These are phyloP conservation scores for Sitophilus oryzae DNA, from an alignment of 1,140 invertebrate species.

Conservation along the genomic window DNA sequence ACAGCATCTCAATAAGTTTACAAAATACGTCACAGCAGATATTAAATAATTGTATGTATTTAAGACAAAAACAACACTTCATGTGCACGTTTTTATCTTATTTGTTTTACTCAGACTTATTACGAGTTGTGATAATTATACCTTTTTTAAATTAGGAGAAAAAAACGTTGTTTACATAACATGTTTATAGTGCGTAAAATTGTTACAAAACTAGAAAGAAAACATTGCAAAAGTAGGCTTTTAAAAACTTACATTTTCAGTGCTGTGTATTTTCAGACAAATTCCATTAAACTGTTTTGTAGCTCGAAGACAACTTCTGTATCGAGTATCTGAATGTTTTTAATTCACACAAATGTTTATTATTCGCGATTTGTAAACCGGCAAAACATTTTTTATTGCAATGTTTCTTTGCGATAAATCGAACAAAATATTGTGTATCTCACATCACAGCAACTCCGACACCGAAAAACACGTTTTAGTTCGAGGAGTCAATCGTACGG, in stretches of 20 bases:
- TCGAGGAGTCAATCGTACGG: neutral
- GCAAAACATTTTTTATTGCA: constrained; percentile 5
- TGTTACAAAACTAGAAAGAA: neutral
- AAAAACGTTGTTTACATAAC: neutral
- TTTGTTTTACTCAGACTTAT: neutral
- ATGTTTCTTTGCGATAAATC: neutral
- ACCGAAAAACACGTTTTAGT: neutral
- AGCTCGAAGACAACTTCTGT: constrained; percentile 5
- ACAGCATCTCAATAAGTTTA: neutral
- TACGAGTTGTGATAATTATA: neutral
- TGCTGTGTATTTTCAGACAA: constrained; percentile 15
- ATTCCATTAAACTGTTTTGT: constrained; percentile 16
- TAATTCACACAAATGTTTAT: neutral
- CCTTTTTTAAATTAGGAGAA: neutral
- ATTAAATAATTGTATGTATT: neutral
- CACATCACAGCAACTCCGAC: constrained; percentile 5
- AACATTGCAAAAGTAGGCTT: neutral
- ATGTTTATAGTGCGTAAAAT: neutral
- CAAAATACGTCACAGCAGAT: neutral
- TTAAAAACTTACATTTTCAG: constrained; percentile 16
- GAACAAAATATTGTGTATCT: constrained; percentile 6
- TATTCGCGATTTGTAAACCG: neutral
- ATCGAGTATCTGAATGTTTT: neutral
- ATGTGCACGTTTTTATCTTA: neutral
- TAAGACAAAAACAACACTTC: neutral